Percentiles rank a stretch among this genome's conserved stretches.
phyloP scores from a whole-genome alignment of 2,113 vertebrate genomes.

The Parus major region DNA sequence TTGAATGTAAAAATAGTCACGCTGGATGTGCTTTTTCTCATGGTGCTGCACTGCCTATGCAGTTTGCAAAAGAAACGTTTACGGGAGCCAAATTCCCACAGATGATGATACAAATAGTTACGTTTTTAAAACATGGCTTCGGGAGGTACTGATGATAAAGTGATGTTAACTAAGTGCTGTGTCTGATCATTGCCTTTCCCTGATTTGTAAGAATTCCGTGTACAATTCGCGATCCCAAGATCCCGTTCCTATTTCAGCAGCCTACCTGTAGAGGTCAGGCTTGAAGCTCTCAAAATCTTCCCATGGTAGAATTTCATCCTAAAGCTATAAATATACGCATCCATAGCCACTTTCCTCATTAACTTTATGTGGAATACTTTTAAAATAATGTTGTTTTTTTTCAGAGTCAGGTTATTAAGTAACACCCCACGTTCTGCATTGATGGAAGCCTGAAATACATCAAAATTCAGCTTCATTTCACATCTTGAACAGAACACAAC shows the following conservation, averaged over 20 bases:
- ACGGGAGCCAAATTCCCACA: neutral
- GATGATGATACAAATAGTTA: neutral
- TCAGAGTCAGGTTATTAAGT: neutral
- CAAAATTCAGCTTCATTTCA: neutral
- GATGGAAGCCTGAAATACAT: neutral
- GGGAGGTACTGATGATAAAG: neutral
- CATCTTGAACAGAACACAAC: neutral
- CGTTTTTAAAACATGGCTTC: neutral
- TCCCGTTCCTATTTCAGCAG: conserved; percentile 31
- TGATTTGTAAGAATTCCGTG: neutral
- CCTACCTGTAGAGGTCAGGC: conserved; percentile 83
- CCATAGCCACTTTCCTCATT: neutral
- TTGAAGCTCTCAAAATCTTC: conserved; percentile 67
- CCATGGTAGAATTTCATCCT: neutral
- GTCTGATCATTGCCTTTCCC: neutral
- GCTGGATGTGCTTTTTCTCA: neutral
- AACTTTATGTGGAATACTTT: neutral
- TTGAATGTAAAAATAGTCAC: neutral
- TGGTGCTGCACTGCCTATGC: neutral
- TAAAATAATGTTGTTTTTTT: neutral
- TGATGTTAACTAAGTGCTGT: neutral
- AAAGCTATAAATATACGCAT: neutral
- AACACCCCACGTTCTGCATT: neutral
- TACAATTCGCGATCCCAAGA: neutral
- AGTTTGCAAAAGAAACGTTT: neutral